Evolutionary conservation across 2,113 vertebrate species (phyloP).

Genomic region (Heterocephalus glaber): DNA sequence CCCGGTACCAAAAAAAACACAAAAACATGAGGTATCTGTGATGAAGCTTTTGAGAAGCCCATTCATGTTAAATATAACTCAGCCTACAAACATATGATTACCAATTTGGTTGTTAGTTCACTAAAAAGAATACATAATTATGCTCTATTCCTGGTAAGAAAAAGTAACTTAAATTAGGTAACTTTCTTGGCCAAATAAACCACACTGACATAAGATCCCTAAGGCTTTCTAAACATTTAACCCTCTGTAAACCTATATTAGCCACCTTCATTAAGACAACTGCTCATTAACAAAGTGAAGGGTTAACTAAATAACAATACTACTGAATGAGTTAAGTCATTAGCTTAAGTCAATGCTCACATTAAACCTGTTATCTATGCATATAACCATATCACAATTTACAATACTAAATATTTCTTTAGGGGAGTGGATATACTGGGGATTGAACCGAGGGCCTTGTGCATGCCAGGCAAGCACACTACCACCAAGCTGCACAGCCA

Average conservation of each 20-base stretch:
- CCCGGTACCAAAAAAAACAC: too few species aligned
- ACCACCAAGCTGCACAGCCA: background rate
- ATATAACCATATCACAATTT: background rate
- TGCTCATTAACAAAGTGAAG: slow-evolving; percentile 1
- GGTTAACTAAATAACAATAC: background rate
- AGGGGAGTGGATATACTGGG: background rate
- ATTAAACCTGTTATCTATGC: background rate
- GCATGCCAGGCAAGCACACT: background rate
- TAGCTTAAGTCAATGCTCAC: slow-evolving; percentile 1
- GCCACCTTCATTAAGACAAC: background rate
- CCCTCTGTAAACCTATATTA: background rate
- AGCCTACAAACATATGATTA: background rate
- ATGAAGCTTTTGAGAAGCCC: background rate
- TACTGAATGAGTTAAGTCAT: background rate
- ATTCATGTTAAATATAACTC: background rate
- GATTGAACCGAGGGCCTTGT: background rate
- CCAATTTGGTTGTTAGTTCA: background rate
- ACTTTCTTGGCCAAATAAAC: background rate
- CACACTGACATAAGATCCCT: background rate
- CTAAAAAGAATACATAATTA: slow-evolving; percentile 1
- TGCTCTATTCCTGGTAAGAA: background rate
- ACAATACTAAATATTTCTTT: background rate
- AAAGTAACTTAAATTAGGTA: background rate
- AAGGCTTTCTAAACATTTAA: background rate
- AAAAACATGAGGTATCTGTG: too few species aligned